Evolutionary conservation across 2,113 vertebrate species (phyloP).

Genomic region (Chaetorhynchus papuensis): DNA sequence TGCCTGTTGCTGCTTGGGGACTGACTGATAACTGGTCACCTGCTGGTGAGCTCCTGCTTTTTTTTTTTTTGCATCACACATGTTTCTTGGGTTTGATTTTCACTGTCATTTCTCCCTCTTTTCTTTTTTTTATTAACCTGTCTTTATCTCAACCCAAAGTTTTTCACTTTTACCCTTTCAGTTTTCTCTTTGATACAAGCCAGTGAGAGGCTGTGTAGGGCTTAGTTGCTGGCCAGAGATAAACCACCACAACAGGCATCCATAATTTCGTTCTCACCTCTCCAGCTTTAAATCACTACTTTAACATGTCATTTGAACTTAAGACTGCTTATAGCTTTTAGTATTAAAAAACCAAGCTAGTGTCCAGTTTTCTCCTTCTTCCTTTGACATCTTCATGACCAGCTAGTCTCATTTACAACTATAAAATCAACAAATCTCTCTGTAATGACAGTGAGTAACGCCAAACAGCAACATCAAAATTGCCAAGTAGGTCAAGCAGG

Average conservation of each 20-base stretch:
- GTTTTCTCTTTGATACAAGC: background rate
- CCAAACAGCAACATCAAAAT: background rate
- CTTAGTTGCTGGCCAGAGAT: background rate
- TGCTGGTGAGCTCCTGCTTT: background rate
- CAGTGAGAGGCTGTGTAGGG: background rate
- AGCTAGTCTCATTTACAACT: background rate
- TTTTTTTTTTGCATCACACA: background rate
- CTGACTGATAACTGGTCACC: background rate
- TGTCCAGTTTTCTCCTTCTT: background rate
- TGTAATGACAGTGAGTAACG: background rate
- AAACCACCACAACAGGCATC: background rate
- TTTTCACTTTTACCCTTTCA: background rate
- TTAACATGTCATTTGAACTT: background rate
- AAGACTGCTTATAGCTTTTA: background rate
- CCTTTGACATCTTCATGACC: background rate
- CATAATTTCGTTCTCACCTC: background rate
- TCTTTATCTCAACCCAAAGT: background rate
- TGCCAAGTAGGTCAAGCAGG: background rate
- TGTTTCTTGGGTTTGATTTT: background rate
- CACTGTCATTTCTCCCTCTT: background rate
- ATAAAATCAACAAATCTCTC: background rate
- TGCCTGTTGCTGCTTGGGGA: background rate
- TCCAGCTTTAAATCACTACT: background rate
- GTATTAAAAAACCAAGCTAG: background rate
- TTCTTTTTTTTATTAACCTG: background rate